phyloP scores from a whole-genome alignment of 1,140 invertebrate species.

The Drosophila sproati region DNA sequence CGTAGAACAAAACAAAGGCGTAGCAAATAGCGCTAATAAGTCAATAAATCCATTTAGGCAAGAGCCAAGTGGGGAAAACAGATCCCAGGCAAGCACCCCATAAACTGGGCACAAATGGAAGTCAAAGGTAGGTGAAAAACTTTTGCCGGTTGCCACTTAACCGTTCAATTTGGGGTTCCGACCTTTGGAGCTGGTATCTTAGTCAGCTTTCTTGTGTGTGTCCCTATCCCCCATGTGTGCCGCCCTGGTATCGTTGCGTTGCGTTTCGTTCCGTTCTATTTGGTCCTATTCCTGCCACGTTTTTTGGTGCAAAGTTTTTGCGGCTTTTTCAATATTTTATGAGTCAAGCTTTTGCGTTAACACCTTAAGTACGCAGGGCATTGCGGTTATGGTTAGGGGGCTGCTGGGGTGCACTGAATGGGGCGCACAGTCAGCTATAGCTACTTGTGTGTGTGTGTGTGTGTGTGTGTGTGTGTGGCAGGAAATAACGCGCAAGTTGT shows the following conservation, averaged over 20 bases:
- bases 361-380: constrained; percentile 81
- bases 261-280: constrained; percentile 23
- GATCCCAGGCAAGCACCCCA: neutral
- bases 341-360: constrained; percentile 83
- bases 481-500: constrained; percentile 82
- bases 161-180: constrained; percentile 66
- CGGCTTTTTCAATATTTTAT: constrained; percentile 84
- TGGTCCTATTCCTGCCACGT: constrained; percentile 37
- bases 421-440: neutral
- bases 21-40: constrained; percentile 51
- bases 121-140: constrained; percentile 52
- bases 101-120: constrained; percentile 1
- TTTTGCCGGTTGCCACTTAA: constrained; percentile 61
- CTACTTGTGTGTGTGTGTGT: constrained; percentile 11
- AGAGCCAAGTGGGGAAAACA: constrained; percentile 27
- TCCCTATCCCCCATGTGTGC: neutral
- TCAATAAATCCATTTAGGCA: constrained; percentile 64
- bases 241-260: constrained; percentile 12
- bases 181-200: constrained; percentile 38
- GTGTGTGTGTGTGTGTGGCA: constrained; percentile 62
- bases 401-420: neutral
- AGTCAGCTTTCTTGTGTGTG: constrained; percentile 9
- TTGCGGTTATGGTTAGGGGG: constrained; percentile 47
- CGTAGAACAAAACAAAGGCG: neutral
- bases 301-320: constrained; percentile 83